Conservation (phyloP, 2,113 vertebrate species). For the Elgaria multicarinata region DNA sequence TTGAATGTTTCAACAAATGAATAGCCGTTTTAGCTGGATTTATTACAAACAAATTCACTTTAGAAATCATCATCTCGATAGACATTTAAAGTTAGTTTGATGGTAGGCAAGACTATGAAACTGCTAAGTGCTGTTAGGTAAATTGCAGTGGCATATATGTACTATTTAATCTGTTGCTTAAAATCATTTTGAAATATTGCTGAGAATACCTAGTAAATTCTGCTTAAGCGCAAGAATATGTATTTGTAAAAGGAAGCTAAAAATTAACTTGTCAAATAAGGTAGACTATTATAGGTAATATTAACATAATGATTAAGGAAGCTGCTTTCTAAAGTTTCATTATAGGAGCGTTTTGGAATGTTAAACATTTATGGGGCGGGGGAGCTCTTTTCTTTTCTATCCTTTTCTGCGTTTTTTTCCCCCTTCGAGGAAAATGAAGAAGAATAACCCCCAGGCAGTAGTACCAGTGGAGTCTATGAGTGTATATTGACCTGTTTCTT, state of each 20-base stretch:
- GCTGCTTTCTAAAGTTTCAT: not conserved
- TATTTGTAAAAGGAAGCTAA: slow-evolving; percentile 30
- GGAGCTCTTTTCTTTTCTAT: not conserved
- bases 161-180: slow-evolving; percentile 22
- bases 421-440: slow-evolving; percentile 10
- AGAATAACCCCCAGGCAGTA: slow-evolving; percentile 34
- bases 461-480: not conserved
- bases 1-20: slow-evolving; percentile 42
- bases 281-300: slow-evolving; percentile 1
- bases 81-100: not conserved
- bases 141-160: not conserved
- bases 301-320: not conserved
- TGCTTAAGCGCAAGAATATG: not conserved
- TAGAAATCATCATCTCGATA: slow-evolving; percentile 28
- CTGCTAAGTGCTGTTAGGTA: not conserved
- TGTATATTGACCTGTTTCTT: slow-evolving; percentile 48
- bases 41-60: slow-evolving; percentile 45
- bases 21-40: slow-evolving; percentile 44
- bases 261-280: slow-evolving; percentile 43
- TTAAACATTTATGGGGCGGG: not conserved
- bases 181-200: slow-evolving; percentile 10
- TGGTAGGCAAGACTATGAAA: slow-evolving; percentile 5
- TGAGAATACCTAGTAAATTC: not conserved
- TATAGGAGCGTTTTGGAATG: not conserved
- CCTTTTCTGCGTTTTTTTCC: not conserved